Evolutionary conservation across 2,797 vertebrate genomes (phyloP), one percentile per base, ranked within the genome.

Genomic region (Momotus momota): DNA sequence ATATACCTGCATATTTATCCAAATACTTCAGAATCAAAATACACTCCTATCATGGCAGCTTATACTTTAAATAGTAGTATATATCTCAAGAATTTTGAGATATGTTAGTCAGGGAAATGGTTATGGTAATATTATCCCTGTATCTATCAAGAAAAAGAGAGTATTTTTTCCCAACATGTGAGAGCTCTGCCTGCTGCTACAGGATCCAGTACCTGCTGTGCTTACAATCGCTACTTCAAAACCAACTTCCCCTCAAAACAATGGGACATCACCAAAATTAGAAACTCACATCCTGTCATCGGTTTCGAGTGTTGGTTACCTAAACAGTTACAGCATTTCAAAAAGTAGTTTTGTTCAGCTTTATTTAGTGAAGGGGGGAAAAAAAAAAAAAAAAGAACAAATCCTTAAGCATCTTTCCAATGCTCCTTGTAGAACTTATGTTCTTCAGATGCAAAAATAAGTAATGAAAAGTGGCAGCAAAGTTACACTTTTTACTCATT

Each of bases 241-340:
- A 88, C 43, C 31, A 79, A 46, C 89, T 94, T 95, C 81, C 89
- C 70, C 87, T 96, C 73, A 94, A 95, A 96, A 90, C 83, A 91
- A 95, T 89, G 81, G 81, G 91, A 81, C 60, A 94, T 46, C 87
- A 75, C 84, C 72, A 93, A 96, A 97, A 91, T 96, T 95, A 94
- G 96, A 90, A 95, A 96, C 88, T 91, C 75, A 55, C 75, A 96
- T 95, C 91, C 88, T 97, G 96, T 92, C 83, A 70, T 38, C 31
- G 0, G 19, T 48, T 86, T 90, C 94, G 61, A 60, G 58, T 91
- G 77, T 67, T 21, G n/a, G 81, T 80, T 95, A 94, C 84, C 93
- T 96, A 94, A 97, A 97, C 49, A 96, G 64, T 65, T 94, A 86
- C 29, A 81, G 57, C 69, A 73, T 40, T 86, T 94, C 66, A 94